These are phyloP conservation scores for Acleris laterana DNA, from an alignment of 2,888 invertebrate species.

Conservation along the genomic window DNA sequence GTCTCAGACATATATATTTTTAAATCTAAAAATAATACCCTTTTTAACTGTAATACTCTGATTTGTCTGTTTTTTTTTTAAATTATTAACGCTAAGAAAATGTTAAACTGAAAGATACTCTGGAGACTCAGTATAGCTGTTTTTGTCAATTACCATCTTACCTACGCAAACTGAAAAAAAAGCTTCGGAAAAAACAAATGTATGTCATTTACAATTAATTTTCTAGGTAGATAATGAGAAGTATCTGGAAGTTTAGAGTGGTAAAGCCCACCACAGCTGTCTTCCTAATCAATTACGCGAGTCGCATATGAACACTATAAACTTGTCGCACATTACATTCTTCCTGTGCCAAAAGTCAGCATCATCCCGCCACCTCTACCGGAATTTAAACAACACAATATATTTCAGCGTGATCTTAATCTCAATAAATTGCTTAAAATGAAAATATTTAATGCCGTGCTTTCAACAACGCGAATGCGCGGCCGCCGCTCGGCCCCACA, in stretches of 20 bases:
- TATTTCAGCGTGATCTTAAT: constrained; percentile 75
- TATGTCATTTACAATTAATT: constrained; percentile 14
- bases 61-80: too few relatives aligned
- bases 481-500: constrained; percentile 51
- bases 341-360: constrained; percentile 78
- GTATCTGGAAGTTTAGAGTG: constrained; percentile 62
- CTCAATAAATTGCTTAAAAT: constrained; percentile 77
- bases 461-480: constrained; percentile 60
- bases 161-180: too few relatives aligned
- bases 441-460: constrained; percentile 67
- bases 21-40: too few relatives aligned
- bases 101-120: too few relatives aligned
- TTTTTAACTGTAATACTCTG: too few relatives aligned
- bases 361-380: constrained; percentile 56
- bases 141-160: too few relatives aligned
- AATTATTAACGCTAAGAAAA: too few relatives aligned
- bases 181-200: too few relatives aligned
- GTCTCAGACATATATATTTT: too few relatives aligned
- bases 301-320: constrained; percentile 75
- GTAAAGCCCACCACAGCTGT: constrained; percentile 71
- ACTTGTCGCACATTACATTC: constrained; percentile 71
- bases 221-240: constrained; percentile 43
- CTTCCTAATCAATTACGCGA: constrained; percentile 71
- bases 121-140: too few relatives aligned
- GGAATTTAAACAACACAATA: constrained; percentile 82